phyloP scores from a whole-genome alignment of 2,113 vertebrate genomes.

The Drymodes brunneopygia region DNA sequence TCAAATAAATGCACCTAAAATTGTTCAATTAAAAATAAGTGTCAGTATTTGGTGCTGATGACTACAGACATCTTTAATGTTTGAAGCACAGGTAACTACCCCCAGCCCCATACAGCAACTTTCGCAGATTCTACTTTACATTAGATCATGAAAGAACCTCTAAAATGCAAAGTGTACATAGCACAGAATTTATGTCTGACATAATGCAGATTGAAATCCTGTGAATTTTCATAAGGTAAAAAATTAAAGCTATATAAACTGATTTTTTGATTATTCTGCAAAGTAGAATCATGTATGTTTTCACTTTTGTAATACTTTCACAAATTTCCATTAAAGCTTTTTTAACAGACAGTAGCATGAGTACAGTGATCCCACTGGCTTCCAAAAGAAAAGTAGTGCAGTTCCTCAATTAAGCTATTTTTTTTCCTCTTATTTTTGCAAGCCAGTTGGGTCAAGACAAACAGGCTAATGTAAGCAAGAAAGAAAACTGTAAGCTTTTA shows the following conservation, averaged over 20 bases:
- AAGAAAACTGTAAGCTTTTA: constrained; percentile 30
- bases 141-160: constrained; percentile 30
- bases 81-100: constrained; percentile 60
- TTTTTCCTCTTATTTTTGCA: constrained; percentile 31
- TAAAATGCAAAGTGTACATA: constrained; percentile 34
- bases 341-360: constrained; percentile 41
- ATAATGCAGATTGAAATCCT: constrained; percentile 50
- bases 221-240: constrained; percentile 51
- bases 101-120: constrained; percentile 33
- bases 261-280: constrained; percentile 69
- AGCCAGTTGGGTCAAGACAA: constrained; percentile 51
- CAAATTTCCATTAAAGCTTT: constrained; percentile 69
- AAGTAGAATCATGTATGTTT: constrained; percentile 64
- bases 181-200: constrained; percentile 22
- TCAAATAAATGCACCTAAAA: constrained; percentile 60
- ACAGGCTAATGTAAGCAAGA: constrained; percentile 47
- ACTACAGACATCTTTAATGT: constrained; percentile 50
- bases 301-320: constrained; percentile 51
- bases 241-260: constrained; percentile 73
- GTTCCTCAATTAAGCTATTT: neutral
- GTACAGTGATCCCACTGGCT: constrained; percentile 25
- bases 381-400: constrained; percentile 35
- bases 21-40: constrained; percentile 64
- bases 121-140: constrained; percentile 61
- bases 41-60: constrained; percentile 60